phyloP scores from a whole-genome alignment of 2,113 vertebrate species.

The Plestiodon gilberti region DNA sequence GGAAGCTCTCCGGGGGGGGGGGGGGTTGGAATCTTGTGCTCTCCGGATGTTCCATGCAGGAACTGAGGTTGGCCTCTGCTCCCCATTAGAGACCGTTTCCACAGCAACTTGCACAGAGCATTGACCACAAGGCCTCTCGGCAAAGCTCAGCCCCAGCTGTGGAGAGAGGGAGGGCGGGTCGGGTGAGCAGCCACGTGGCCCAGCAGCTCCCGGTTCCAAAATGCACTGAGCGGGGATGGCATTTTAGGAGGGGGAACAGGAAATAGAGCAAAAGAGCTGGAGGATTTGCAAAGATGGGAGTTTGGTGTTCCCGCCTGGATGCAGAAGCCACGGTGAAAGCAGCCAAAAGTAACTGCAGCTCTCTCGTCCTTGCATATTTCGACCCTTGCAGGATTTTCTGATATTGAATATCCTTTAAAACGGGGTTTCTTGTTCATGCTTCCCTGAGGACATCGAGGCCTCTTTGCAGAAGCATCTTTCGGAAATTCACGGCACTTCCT shows the following conservation, averaged over 20 bases:
- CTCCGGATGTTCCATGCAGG: neutral
- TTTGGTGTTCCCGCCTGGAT: conserved; percentile 25
- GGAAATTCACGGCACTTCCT: neutral
- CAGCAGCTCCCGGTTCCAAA: neutral
- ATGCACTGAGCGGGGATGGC: neutral
- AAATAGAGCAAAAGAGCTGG: neutral
- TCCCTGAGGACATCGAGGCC: too few relatives aligned
- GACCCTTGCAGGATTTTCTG: neutral
- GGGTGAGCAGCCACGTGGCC: too few relatives aligned
- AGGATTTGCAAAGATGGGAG: neutral
- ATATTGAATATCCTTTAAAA: neutral
- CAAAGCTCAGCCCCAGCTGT: conserved; percentile 4
- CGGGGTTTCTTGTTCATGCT: neutral
- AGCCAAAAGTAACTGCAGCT: conserved; percentile 29
- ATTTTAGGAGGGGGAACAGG: neutral
- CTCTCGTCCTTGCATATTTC: neutral
- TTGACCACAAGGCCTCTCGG: conserved; percentile 4
- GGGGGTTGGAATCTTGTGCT: neutral
- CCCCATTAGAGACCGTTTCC: conserved; percentile 68
- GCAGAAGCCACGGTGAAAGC: fast-evolving
- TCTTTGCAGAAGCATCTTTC: too few relatives aligned
- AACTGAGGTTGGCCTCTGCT: neutral
- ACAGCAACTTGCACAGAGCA: conserved; percentile 63
- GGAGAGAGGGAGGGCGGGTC: conserved; percentile 1
- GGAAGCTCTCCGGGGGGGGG: neutral